A percentile compares a stretch with the other conserved stretches of the same genome.
These are phyloP conservation scores for Egretta garzetta DNA, from an alignment of 2,113 vertebrate genomes.

Conservation along the genomic window DNA sequence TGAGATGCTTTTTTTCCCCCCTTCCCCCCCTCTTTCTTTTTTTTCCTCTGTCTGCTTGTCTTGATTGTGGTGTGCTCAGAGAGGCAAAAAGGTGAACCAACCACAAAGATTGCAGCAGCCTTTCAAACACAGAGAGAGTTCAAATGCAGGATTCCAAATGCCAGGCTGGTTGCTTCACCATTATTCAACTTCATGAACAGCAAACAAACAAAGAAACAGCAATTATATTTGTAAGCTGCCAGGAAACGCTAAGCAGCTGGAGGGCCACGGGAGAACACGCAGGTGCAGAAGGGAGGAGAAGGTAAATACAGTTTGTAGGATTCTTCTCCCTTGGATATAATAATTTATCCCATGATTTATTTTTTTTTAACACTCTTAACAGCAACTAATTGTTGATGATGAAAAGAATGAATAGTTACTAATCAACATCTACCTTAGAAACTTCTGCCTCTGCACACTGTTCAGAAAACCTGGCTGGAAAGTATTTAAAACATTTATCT, in stretches of 20 bases:
- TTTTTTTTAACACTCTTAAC: background rate
- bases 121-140: background rate
- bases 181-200: background rate
- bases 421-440: background rate
- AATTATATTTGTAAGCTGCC: background rate
- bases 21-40: background rate
- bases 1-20: background rate
- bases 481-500: background rate
- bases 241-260: background rate
- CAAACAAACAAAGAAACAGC: background rate
- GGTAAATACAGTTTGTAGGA: background rate
- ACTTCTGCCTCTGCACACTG: background rate
- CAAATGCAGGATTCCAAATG: background rate
- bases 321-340: background rate
- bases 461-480: background rate
- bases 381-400: background rate
- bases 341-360: accelerated
- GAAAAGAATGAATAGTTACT: background rate
- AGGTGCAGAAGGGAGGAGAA: background rate
- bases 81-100: background rate
- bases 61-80: background rate
- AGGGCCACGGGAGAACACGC: background rate
- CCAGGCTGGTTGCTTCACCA: background rate
- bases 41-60: background rate
- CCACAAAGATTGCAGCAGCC: background rate